phyloP scores from a whole-genome alignment of 2,888 invertebrate species.

The Cantharis lateralis region DNA sequence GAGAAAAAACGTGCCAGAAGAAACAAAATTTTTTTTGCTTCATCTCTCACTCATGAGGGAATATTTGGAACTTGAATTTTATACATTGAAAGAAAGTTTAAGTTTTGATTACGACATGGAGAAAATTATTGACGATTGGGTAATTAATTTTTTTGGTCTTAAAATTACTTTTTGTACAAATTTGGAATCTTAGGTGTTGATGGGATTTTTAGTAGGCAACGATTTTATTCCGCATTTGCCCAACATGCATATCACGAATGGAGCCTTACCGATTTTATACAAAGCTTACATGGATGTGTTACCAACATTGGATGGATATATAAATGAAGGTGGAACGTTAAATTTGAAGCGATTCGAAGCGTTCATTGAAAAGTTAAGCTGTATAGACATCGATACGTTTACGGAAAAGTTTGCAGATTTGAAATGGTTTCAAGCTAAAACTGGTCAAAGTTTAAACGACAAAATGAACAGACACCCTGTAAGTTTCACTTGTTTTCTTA shows the following conservation, averaged over 20 bases:
- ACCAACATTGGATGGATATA: slow-evolving; percentile 87
- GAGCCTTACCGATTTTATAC: slow-evolving; percentile 86
- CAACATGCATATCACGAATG: slow-evolving; percentile 89
- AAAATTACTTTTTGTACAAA: background rate
- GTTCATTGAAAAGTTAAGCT: slow-evolving; percentile 77
- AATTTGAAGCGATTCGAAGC: slow-evolving; percentile 83
- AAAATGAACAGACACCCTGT: slow-evolving; percentile 49
- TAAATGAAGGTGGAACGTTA: slow-evolving; percentile 87
- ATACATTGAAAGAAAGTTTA: slow-evolving; percentile 66
- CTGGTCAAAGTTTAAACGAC: slow-evolving; percentile 64
- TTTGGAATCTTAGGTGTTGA: slow-evolving; percentile 64
- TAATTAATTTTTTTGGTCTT: slow-evolving; percentile 35
- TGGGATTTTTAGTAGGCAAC: slow-evolving; percentile 97
- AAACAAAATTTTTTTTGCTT: slow-evolving; percentile 89
- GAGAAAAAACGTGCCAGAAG: slow-evolving; percentile 75
- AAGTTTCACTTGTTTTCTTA: slow-evolving; percentile 22
- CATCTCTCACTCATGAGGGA: slow-evolving; percentile 91
- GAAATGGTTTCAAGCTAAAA: slow-evolving; percentile 81
- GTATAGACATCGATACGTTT: slow-evolving; percentile 76
- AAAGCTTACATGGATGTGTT: slow-evolving; percentile 85
- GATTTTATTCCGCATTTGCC: slow-evolving; percentile 98
- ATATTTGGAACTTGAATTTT: slow-evolving; percentile 91
- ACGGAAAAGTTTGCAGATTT: slow-evolving; percentile 79
- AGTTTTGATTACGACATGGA: slow-evolving; percentile 84
- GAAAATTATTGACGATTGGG: slow-evolving; percentile 96